Conservation (phyloP, 2,797 vertebrate genomes). For the Enteromius viviparus region DNA sequence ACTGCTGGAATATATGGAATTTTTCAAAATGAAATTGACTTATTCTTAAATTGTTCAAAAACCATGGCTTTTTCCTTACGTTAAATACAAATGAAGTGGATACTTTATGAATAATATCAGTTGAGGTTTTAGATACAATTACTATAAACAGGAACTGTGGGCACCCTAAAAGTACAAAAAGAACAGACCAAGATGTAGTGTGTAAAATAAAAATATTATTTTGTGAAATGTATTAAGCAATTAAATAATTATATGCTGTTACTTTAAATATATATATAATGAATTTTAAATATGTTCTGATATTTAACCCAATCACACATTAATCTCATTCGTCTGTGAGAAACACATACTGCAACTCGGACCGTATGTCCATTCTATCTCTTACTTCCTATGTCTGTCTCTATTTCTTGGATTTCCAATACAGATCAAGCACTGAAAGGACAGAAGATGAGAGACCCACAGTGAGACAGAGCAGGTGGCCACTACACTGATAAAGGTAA, state of each 20-base stretch:
- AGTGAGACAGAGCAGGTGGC: slow-evolving; percentile 41
- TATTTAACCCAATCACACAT: background rate
- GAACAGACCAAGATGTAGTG: background rate
- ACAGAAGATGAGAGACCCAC: slow-evolving; percentile 28
- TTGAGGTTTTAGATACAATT: background rate
- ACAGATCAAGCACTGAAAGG: slow-evolving; percentile 29
- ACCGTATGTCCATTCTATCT: background rate
- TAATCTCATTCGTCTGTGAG: background rate
- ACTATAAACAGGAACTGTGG: background rate
- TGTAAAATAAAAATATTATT: background rate
- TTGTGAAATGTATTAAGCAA: background rate
- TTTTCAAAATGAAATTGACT: background rate
- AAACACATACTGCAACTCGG: background rate
- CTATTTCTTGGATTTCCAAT: slow-evolving; percentile 20
- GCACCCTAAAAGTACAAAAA: background rate
- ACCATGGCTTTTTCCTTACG: background rate
- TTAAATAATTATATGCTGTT: no score
- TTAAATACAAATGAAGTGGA: background rate
- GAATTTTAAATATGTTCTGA: background rate
- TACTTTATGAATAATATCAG: background rate
- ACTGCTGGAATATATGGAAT: background rate
- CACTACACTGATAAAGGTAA: slow-evolving; percentile 38
- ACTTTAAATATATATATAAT: no score
- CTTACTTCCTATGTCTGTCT: background rate
- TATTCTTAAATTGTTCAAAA: background rate